phyloP scores from a whole-genome alignment of 2,113 vertebrate species.

The Oncorhynchus gorbuscha region DNA sequence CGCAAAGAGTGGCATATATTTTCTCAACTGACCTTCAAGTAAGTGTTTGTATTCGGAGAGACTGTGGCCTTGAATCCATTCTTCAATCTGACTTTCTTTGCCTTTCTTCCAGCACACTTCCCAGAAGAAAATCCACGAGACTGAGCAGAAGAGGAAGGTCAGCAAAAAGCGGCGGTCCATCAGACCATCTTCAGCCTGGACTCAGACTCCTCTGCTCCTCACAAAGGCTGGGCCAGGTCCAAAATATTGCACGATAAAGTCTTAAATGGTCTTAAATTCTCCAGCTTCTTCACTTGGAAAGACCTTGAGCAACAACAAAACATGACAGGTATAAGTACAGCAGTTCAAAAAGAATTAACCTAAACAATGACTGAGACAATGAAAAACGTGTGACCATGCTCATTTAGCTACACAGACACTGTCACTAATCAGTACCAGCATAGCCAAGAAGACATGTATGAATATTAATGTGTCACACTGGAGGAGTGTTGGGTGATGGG shows the following conservation, averaged over 20 bases:
- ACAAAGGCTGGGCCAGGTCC: slow-evolving; percentile 14
- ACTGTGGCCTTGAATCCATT: slow-evolving; percentile 74
- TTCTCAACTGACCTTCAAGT: slow-evolving; percentile 82
- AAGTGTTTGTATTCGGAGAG: slow-evolving; percentile 83
- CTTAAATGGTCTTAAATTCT: not conserved
- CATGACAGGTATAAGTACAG: not conserved
- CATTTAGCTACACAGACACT: too few relatives aligned
- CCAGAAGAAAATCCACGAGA: slow-evolving; percentile 81
- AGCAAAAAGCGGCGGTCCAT: slow-evolving; percentile 81
- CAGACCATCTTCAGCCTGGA: slow-evolving; percentile 75
- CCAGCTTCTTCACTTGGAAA: not conserved
- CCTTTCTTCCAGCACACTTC: slow-evolving; percentile 79
- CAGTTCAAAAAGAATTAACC: too few relatives aligned
- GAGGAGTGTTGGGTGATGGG: slow-evolving; percentile 31
- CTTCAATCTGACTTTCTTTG: slow-evolving; percentile 78
- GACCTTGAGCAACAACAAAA: not conserved
- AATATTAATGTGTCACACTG: slow-evolving; percentile 52
- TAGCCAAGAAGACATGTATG: slow-evolving; percentile 33
- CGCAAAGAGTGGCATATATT: not conserved
- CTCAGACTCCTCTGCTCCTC: slow-evolving; percentile 56
- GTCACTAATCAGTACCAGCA: too few relatives aligned
- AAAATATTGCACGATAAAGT: slow-evolving; percentile 1
- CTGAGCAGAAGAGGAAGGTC: slow-evolving; percentile 75
- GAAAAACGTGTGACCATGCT: too few relatives aligned
- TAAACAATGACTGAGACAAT: too few relatives aligned